Percentiles rank a stretch among this genome's conserved stretches.
These are phyloP conservation scores for Limenitis camilla DNA, from an alignment of 2,888 invertebrate genomes.

Conservation along the genomic window DNA sequence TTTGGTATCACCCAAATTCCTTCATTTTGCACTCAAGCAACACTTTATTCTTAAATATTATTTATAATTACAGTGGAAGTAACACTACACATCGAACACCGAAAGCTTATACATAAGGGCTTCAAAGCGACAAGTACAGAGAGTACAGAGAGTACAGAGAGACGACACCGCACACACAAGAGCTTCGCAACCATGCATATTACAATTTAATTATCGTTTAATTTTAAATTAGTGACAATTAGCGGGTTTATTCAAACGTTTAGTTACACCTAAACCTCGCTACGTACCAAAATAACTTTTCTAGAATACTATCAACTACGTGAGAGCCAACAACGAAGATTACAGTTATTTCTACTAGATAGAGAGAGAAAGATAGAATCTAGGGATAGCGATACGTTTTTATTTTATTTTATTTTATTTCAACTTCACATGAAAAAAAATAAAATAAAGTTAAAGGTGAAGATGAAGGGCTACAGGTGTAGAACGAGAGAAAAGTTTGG, in stretches of 20 bases:
- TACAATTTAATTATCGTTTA: slow-evolving; percentile 27
- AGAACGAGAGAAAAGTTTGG: slow-evolving; percentile 34
- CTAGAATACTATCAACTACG: slow-evolving; percentile 54
- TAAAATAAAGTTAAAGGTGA: slow-evolving; percentile 9
- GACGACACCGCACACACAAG: slow-evolving; percentile 65
- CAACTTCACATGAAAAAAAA: slow-evolving; percentile 2
- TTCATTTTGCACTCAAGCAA: slow-evolving; percentile 55
- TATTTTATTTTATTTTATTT: slow-evolving; percentile 9
- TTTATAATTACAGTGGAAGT: slow-evolving; percentile 30
- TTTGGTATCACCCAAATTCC: slow-evolving; percentile 75
- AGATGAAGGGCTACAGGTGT: slow-evolving; percentile 7
- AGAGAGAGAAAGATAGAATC: slow-evolving; percentile 23
- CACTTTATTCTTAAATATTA: slow-evolving; percentile 32
- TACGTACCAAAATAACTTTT: slow-evolving; percentile 67
- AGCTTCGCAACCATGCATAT: slow-evolving; percentile 49
- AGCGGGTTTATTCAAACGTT: slow-evolving; percentile 38
- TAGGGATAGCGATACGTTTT: slow-evolving; percentile 15
- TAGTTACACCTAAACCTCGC: slow-evolving; percentile 44
- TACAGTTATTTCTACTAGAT: slow-evolving; percentile 43
- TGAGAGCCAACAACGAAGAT: slow-evolving; percentile 70
- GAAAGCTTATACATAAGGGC: slow-evolving; percentile 57
- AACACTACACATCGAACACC: slow-evolving; percentile 59
- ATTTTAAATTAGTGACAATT: slow-evolving; percentile 67
- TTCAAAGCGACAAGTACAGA: slow-evolving; percentile 40
- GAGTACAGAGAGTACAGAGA: slow-evolving; percentile 43